phyloP scores from a whole-genome alignment of 2,797 vertebrate genomes.

The Myotis pilosus region DNA sequence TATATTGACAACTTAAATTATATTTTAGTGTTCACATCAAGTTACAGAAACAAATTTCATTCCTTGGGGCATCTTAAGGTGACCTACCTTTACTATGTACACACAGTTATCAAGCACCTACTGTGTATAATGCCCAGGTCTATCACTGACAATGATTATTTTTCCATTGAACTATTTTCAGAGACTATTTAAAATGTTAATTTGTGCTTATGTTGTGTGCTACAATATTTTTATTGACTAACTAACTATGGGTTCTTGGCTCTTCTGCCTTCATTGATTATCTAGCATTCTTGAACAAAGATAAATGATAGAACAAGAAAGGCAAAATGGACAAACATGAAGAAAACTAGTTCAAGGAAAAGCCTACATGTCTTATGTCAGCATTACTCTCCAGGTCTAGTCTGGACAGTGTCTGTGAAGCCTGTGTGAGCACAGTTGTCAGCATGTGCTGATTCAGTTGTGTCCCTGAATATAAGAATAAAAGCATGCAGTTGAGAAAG shows the following conservation, averaged over 20 bases:
- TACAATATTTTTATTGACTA: constrained; percentile 34
- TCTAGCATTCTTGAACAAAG: constrained; percentile 35
- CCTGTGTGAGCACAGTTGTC: not conserved
- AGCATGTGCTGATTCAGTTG: constrained; percentile 47
- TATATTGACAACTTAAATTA: not conserved
- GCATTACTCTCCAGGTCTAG: not conserved
- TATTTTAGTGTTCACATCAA: not conserved
- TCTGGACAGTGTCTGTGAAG: not conserved
- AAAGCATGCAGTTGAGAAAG: constrained; percentile 8
- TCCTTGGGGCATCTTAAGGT: not conserved
- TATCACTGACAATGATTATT: not conserved
- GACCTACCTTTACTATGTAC: not conserved
- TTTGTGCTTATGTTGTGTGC: not conserved
- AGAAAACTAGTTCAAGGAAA: constrained; percentile 38
- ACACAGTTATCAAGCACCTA: not conserved
- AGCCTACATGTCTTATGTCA: not conserved
- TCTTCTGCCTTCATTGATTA: constrained; percentile 56
- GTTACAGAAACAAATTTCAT: not conserved
- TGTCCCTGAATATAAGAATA: constrained; percentile 42
- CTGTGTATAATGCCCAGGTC: not conserved
- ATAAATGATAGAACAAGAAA: constrained; percentile 57
- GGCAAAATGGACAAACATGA: constrained; percentile 45
- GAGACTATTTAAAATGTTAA: not conserved
- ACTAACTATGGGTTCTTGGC: not conserved
- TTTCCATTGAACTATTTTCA: constrained; percentile 10